Conservation (phyloP, 2,113 vertebrate species). For the Peromyscus maniculatus region DNA sequence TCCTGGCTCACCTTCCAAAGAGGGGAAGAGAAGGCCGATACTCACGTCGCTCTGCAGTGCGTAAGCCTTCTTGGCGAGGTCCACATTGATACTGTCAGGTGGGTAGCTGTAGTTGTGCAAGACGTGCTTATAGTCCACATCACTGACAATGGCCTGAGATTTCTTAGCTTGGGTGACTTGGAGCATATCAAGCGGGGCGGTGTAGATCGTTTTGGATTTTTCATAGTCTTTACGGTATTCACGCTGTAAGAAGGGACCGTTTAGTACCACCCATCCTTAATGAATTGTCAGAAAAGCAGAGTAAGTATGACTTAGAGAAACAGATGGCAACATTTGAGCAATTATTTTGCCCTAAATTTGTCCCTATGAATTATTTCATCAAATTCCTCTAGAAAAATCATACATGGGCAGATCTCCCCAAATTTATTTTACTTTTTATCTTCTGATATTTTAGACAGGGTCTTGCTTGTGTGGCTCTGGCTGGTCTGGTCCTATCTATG, state of each 20-base stretch:
- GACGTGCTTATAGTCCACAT: slow-evolving; percentile 90
- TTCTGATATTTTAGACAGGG: background rate
- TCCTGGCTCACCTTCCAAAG: background rate
- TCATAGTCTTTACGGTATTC: slow-evolving; percentile 96
- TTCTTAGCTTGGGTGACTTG: slow-evolving; percentile 94
- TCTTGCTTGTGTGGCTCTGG: background rate
- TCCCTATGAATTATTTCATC: background rate
- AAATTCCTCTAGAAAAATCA: background rate
- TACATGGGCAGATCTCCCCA: background rate
- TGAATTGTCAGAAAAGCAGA: slow-evolving; percentile 29
- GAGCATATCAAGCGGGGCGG: slow-evolving; percentile 94
- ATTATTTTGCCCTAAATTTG: slow-evolving; percentile 25
- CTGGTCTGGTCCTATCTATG: background rate
- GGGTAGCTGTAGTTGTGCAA: slow-evolving; percentile 90
- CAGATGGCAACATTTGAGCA: background rate
- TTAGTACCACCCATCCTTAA: background rate
- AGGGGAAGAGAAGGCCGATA: background rate
- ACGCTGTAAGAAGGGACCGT: slow-evolving; percentile 85
- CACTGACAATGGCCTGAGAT: slow-evolving; percentile 92
- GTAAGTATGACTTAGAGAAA: slow-evolving; percentile 4
- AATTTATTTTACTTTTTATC: background rate
- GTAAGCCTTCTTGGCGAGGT: slow-evolving; percentile 93
- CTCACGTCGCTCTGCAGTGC: slow-evolving; percentile 93
- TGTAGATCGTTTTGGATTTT: slow-evolving; percentile 93
- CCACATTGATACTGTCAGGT: slow-evolving; percentile 89